Evolutionary conservation across 64 coral and sea anemone species (phyloP), one percentile per base, ranked within the genome.

Genomic region (Acropora tenuis): DNA sequence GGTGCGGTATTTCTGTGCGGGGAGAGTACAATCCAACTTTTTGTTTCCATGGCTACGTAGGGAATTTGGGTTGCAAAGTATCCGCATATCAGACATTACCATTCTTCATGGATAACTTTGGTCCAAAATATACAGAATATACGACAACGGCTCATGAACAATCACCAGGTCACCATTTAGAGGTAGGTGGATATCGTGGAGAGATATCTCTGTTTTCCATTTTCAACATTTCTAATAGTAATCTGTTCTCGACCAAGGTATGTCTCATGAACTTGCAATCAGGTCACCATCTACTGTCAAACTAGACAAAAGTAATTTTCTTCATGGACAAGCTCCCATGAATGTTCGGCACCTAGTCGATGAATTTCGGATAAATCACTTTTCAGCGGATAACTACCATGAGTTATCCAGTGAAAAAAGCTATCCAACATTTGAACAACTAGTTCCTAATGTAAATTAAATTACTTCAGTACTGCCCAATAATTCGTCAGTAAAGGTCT

Each of bases 71-170:
- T 43, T 12, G 8, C 12, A 13, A 16, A 4, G 43, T 11, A 0
- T 77, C 52, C 5, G 90, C 79, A 1, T 65, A 9, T 16, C 83
- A 93, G 7, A 67, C 50, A 7, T 16, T 93, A 16, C 91, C 91
- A 1, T 93, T 93, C 91, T 93, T 93, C 53, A 86, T 93, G 73
- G 46, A 93, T 16, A 48, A 88, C 41, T 87, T 69, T 80, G 91
- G 91, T 16, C 91, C 91, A 73, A 93, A 87, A 43, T 93, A 79
- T 41, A 69, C 91, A 1, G 75, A 93, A 80, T 93, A 77, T 48
- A 87, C 91, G 43, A 87, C 83, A 44, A 73, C 76, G 78, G 76
- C 83, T 45, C 91, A 93, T 80, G 91, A 93, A 42, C 84, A 84
- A 61, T 59, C 79, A 72, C 91, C 91, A 50, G 91, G 91, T 2